Base-by-base conservation (phyloP, 2,797 vertebrate genomes). In the Lepidocolaptes lacrymiger region DNA sequence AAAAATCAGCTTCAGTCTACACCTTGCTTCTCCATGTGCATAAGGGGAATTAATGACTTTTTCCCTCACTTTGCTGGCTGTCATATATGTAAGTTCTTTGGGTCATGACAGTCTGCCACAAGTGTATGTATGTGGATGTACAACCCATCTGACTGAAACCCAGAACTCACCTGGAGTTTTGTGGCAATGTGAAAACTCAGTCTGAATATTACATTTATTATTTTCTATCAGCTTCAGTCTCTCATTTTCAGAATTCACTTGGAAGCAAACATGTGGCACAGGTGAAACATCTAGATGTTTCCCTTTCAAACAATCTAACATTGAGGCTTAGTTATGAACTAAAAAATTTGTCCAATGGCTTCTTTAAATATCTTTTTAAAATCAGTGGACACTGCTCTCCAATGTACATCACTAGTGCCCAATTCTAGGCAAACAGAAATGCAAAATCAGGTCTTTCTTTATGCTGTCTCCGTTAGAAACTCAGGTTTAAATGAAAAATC, bases 231-330 rank as follows among this genome's bases (percentile, higher is more conserved):
- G 27, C 5, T 54, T 69, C 52, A 14, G 12, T 30, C 18, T 3
- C 28, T 51, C 8, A 0, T 61, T 49, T 39, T 55, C 72, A 80
- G 63, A 88, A 71, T 73, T 77, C 30, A n/a, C 4, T 9, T 58
- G 36, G 39, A 90, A 77, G n/a, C 11, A 44, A 56, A 49, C 36
- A 43, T 2, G 3, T 10, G 10, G 55, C 34, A 73, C 20, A 49
- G 21, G 14, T 0, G 1, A 32, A 80, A 14, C 3, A 5, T 77
- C 48, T 44, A 28, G 16, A 6, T 67, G 22, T 6, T 51, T 55
- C 18, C 7, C 27, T 94, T 81, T 71, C 27, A 71, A 87, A 54
- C 14, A 79, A 61, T 10, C 12, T 59, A 20, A 59, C 5, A 19
- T 14, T 3, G 20, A 72, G 14, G 26, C 18, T 75, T 52, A 68